Base-by-base conservation (phyloP, 2,797 vertebrate genomes). In the Babyrousa celebensis region DNA sequence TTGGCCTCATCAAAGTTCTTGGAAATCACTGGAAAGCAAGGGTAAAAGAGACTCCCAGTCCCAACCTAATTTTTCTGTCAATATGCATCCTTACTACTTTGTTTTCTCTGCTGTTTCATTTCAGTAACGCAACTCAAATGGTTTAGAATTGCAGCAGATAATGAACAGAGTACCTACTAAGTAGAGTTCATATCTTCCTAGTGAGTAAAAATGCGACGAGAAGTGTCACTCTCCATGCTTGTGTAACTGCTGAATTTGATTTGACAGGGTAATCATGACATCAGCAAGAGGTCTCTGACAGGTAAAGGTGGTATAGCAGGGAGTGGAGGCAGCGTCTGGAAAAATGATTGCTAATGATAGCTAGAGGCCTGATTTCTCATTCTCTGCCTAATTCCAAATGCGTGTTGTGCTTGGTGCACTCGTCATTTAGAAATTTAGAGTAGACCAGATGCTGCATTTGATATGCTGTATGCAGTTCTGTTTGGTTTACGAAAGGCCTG, bases 181-280 rank as follows among this genome's bases (percentile, higher is more conserved):
- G 84, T 32, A 63, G 70, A 88, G 40, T 85, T 75, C 40, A 32
- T 91, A 87, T 82, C 72, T 89, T 95, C 60, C 54, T 21, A 21
- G 82, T 80, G 65, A 95, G 89, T 88, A 70, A 92, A 94, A 96
- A 71, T 74, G 6, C 65, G 58, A 56, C 95, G 71, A 95, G 78
- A 93, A 74, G 60, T 62, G 72, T 68, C 12, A 5, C 16, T 48
- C 0, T 12, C n/a, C 32, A 58, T 77, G n/a, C 60, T 67, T 52
- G 17, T 43, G 67, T 23, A 18, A 18, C 17, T 83, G 36, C 88
- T 60, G 56, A 78, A 86, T 94, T 96, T 84, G 94, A 84, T 91
- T 80, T 96, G 82, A 95, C 85, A 95, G 77, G 82, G 60, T 80
- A 95, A 91, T 89, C 62, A 36, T 89, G 93, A 91, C 77, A 54